Evolutionary conservation across 2,797 vertebrate species (phyloP).

Genomic region (Urosaurus nigricauda): DNA sequence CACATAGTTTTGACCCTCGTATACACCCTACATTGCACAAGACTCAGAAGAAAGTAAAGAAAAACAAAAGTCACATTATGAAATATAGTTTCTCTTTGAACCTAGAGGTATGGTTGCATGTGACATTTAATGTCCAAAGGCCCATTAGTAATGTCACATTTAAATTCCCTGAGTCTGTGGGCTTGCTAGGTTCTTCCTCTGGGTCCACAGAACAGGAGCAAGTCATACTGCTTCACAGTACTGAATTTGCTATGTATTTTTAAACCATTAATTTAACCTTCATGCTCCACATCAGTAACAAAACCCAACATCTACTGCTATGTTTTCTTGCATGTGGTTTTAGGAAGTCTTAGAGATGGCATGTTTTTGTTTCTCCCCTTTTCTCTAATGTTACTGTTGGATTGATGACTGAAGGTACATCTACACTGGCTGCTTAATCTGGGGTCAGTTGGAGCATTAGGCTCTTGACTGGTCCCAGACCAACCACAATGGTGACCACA

Average conservation of each 20-base stretch:
- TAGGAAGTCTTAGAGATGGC: not conserved
- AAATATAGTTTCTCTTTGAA: not conserved
- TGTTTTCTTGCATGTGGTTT: not conserved
- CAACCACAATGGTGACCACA: too few relatives aligned
- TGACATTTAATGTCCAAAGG: not conserved
- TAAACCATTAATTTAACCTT: not conserved
- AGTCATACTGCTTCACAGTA: not conserved
- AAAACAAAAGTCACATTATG: not conserved
- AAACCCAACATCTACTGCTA: not conserved
- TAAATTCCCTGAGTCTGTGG: not conserved
- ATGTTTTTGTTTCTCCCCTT: not conserved
- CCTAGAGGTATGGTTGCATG: fast-evolving
- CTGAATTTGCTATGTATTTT: not conserved
- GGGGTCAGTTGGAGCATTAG: too few relatives aligned
- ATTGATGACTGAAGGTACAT: too few relatives aligned
- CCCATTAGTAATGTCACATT: not conserved
- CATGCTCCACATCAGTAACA: too few relatives aligned
- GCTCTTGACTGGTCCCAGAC: too few relatives aligned
- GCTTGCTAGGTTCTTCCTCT: not conserved
- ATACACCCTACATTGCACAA: not conserved
- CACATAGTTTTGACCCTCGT: too few relatives aligned
- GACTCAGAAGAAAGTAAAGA: not conserved
- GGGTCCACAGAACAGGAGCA: too few relatives aligned
- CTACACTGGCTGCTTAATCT: too few relatives aligned
- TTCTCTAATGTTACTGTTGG: not conserved